Evolutionary conservation across 1,140 invertebrate genomes (phyloP).

Genomic region (Pentalonia nigronervosa): DNA sequence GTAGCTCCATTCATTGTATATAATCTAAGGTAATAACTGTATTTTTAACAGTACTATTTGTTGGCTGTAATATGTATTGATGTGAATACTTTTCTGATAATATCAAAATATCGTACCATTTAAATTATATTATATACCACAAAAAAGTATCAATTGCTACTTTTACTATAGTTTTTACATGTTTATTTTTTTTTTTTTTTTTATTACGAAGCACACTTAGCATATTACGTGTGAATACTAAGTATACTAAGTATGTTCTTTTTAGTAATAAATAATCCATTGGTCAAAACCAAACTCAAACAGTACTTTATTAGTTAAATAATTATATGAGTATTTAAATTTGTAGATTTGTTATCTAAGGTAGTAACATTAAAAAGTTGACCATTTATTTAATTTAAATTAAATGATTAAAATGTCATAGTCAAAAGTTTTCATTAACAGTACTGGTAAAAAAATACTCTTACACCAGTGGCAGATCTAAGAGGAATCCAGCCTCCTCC

Average conservation of each 20-base stretch:
- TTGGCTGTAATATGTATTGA: not conserved
- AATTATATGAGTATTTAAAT: not conserved
- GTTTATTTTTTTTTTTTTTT: not conserved
- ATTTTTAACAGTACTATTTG: not conserved
- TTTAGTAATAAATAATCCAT: slow-evolving; percentile 11
- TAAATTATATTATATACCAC: not conserved
- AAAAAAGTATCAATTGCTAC: not conserved
- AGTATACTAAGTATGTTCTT: not conserved
- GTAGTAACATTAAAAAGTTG: not conserved
- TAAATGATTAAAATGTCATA: no score
- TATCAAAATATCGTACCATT: not conserved
- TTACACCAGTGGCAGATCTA: no score
- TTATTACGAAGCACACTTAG: not conserved
- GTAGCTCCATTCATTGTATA: no score
- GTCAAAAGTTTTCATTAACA: no score
- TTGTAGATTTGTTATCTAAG: not conserved
- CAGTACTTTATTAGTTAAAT: no score
- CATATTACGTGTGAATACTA: not conserved
- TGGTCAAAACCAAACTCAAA: not conserved
- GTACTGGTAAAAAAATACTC: no score
- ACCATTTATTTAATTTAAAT: not conserved
- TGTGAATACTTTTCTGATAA: not conserved
- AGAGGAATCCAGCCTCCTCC: no score
- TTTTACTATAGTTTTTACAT: not conserved
- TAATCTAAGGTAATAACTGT: not conserved